Percentiles rank a stretch among this genome's conserved stretches.
These are phyloP conservation scores for Tragopan temminckii DNA, from an alignment of 2,797 vertebrate species.

Conservation along the genomic window DNA sequence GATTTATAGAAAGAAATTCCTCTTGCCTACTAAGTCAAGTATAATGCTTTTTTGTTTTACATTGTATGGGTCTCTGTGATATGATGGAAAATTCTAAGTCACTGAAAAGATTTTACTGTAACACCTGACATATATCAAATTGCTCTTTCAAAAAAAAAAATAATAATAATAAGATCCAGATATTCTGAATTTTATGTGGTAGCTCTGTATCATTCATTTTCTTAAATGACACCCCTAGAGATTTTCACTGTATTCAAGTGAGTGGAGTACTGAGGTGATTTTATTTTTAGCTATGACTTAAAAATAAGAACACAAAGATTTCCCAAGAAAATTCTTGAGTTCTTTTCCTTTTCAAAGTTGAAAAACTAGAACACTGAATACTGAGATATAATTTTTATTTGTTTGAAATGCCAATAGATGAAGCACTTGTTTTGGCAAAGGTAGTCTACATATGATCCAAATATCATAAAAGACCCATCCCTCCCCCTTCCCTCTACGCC, in stretches of 20 bases:
- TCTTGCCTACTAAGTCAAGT: conserved; percentile 46
- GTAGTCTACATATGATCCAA: not conserved
- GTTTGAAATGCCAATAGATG: not conserved
- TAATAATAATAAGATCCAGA: not conserved
- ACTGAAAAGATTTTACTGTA: conserved; percentile 20
- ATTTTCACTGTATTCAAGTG: conserved; percentile 3
- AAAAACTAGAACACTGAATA: not conserved
- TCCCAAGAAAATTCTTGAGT: not conserved
- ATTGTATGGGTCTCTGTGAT: conserved; percentile 1
- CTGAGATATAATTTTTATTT: not conserved
- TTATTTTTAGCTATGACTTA: conserved; percentile 5
- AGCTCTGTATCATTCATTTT: conserved; percentile 14
- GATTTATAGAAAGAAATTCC: conserved; percentile 54
- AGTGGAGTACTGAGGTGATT: not conserved
- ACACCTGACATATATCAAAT: conserved; percentile 16
- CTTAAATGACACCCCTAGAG: conserved; percentile 17
- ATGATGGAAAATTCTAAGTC: conserved; percentile 43
- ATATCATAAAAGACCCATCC: not conserved
- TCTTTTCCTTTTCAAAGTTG: not conserved
- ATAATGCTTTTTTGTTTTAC: conserved; percentile 39
- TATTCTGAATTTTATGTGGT: conserved; percentile 24
- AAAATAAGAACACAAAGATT: not conserved
- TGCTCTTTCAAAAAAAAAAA: conserved; percentile 7
- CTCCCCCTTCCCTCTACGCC: too few species aligned
- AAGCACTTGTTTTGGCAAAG: conserved; percentile 22